Evolutionary conservation across 2,888 invertebrate species (phyloP).

Genomic region (Stictocephala bisonia): DNA sequence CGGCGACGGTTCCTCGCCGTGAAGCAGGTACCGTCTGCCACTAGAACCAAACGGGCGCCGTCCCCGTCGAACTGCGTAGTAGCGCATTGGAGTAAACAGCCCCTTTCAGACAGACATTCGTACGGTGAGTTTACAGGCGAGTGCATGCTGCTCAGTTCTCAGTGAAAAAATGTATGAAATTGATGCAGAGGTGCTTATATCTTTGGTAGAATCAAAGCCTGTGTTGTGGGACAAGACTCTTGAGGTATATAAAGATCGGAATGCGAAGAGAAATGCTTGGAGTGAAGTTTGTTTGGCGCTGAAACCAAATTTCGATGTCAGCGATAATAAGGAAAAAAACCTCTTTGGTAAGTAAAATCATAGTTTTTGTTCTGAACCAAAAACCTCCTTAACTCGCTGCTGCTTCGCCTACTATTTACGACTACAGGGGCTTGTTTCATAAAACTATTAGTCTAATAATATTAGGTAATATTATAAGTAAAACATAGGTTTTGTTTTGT

Average conservation of each 20-base stretch:
- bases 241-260: conserved; percentile 50
- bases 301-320: conserved; percentile 28
- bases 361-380: too few species aligned
- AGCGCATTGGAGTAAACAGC: conserved; percentile 3
- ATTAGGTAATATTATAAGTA: too few species aligned
- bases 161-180: conserved; percentile 16
- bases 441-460: too few species aligned
- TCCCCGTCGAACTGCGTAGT: conserved; percentile 31
- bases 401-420: too few species aligned
- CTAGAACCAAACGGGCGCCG: conserved; percentile 5
- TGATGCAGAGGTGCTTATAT: conserved; percentile 47
- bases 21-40: conserved; percentile 26
- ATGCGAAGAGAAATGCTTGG: conserved; percentile 52
- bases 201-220: conserved; percentile 49
- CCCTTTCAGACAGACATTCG: conserved; percentile 19
- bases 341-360: conserved; percentile 3
- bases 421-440: too few species aligned
- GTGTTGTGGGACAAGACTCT: conserved; percentile 52
- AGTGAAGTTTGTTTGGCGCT: conserved; percentile 42
- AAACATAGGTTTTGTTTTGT: too few species aligned
- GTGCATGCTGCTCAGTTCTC: conserved; percentile 18
- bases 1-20: conserved; percentile 25
- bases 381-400: too few species aligned
- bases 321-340: conserved; percentile 41
- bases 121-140: conserved; percentile 12